phyloP scores from a whole-genome alignment of 2,113 vertebrate species.

The Ptyas mucosa region DNA sequence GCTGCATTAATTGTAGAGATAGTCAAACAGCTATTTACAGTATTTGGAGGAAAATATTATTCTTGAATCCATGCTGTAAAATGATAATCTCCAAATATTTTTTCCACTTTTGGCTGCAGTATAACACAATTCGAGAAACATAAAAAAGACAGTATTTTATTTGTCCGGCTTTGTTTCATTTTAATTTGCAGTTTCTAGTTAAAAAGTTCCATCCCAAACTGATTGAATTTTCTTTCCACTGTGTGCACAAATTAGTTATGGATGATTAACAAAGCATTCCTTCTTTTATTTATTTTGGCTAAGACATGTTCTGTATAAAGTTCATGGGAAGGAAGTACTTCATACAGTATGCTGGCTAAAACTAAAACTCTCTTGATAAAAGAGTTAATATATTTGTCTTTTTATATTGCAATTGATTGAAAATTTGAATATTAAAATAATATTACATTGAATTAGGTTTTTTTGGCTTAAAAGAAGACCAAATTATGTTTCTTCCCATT shows the following conservation, averaged over 20 bases:
- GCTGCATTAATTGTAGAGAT: constrained; percentile 45
- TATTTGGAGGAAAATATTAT: constrained; percentile 12
- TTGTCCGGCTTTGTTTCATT: constrained; percentile 41
- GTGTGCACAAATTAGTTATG: constrained; percentile 72
- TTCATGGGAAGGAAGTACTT: constrained; percentile 70
- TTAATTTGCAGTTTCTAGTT: constrained; percentile 59
- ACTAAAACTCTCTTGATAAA: constrained; percentile 66
- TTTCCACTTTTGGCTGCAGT: constrained; percentile 15
- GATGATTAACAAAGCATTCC: constrained; percentile 78
- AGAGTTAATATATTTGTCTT: constrained; percentile 42
- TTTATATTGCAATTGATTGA: constrained; percentile 51
- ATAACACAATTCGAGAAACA: constrained; percentile 34
- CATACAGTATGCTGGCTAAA: constrained; percentile 63
- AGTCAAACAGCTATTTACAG: constrained; percentile 31
- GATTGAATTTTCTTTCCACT: constrained; percentile 63
- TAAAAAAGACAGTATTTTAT: constrained; percentile 36
- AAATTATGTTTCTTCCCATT: constrained; percentile 11
- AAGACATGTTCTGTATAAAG: constrained; percentile 64
- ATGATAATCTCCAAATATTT: constrained; percentile 15
- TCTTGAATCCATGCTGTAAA: constrained; percentile 11
- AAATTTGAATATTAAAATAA: constrained; percentile 50
- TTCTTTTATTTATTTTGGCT: constrained; percentile 77
- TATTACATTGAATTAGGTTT: constrained; percentile 60
- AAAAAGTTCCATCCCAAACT: constrained; percentile 69
- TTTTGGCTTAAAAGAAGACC: constrained; percentile 51